These are phyloP conservation scores for Xestia ashworthii DNA, from an alignment of 2,888 invertebrate genomes.

Conservation along the genomic window DNA sequence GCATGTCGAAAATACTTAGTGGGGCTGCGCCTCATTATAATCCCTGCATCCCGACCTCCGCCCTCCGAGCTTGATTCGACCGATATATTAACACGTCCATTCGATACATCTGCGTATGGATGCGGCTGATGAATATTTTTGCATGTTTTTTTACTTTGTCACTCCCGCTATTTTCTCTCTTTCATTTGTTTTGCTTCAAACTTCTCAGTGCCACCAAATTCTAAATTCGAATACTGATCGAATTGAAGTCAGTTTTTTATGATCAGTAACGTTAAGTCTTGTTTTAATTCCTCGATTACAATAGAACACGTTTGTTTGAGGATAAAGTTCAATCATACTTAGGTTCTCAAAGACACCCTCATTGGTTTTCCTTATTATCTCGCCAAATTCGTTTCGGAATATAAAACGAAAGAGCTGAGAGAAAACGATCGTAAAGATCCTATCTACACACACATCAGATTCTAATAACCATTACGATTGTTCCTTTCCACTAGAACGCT, in stretches of 20 bases:
- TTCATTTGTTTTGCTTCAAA: conserved; percentile 9
- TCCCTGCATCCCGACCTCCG: conserved; percentile 82
- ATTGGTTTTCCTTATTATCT: conserved; percentile 34
- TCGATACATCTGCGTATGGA: conserved; percentile 74
- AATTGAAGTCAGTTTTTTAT: not conserved
- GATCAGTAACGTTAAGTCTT: not conserved
- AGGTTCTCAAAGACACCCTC: not conserved
- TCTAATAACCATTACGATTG: conserved; percentile 41
- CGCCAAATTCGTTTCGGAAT: conserved; percentile 43
- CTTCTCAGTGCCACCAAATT: conserved; percentile 1
- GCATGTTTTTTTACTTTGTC: conserved; percentile 10
- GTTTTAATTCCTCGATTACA: conserved; percentile 11
- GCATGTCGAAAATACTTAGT: conserved; percentile 91
- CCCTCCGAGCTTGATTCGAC: conserved; percentile 81
- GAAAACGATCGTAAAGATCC: conserved; percentile 34
- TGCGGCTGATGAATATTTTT: conserved; percentile 58
- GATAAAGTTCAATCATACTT: conserved; percentile 3
- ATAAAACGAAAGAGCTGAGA: conserved; percentile 28
- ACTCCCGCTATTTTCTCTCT: not conserved
- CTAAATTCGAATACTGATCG: not conserved
- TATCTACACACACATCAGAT: conserved; percentile 46
- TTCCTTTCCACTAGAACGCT: conserved; percentile 15
- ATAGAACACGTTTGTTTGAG: not conserved
- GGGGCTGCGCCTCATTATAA: conserved; percentile 90
- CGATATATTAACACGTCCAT: conserved; percentile 88